Evolutionary conservation across 2,797 vertebrate species (phyloP), one percentile per base, ranked within the genome.

Genomic region (Halcyon leucocephala): DNA sequence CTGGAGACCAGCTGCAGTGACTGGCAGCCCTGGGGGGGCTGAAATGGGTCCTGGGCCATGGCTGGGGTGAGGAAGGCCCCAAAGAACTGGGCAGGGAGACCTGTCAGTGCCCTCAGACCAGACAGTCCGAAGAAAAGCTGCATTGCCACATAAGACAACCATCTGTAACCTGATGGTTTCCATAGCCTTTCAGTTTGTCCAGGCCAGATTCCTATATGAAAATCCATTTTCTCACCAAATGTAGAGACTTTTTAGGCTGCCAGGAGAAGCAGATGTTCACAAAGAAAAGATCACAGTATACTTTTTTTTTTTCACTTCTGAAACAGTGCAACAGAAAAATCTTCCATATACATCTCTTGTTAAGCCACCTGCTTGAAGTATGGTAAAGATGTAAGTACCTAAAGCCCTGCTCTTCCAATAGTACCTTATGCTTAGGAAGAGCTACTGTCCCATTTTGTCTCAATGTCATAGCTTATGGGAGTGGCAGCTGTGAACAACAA

Each of bases 81-180:
- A 3, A 2, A n/a, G 33, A 44, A 7, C 6, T 8, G 21, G 19
- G 13, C 31, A 54, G 41, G 10, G 14, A 48, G 8, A 4, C 8
- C 13, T 2, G 1, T 20, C 0, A 1, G 6, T 35, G 8, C 3
- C 21, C 42, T 48, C 70, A 71, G 28, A 28, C 28, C 42, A 1
- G 1, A 44, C 14, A n/a, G 12, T 14, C 37, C 12, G 2, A 21
- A 48, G 64, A 49, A 82, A 42, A 88, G 11, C 13, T 80, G 31
- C 5, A 21, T 26, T 61, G 4, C 18, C 46, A n/a, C 19, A 44
- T 0, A 0, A 0, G 1, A 10, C 12, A 46, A 25, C 2, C 2
- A 0, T 7, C 2, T 71, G 25, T 12, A 39, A 46, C 41, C 54
- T 67, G 21, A 19, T 65, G 5, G 2, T n/a, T 77, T 73, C n/a